Evolutionary conservation across 2,888 invertebrate species (phyloP), one percentile per base, ranked within the genome.

Genomic region (Hedychridium roseum): DNA sequence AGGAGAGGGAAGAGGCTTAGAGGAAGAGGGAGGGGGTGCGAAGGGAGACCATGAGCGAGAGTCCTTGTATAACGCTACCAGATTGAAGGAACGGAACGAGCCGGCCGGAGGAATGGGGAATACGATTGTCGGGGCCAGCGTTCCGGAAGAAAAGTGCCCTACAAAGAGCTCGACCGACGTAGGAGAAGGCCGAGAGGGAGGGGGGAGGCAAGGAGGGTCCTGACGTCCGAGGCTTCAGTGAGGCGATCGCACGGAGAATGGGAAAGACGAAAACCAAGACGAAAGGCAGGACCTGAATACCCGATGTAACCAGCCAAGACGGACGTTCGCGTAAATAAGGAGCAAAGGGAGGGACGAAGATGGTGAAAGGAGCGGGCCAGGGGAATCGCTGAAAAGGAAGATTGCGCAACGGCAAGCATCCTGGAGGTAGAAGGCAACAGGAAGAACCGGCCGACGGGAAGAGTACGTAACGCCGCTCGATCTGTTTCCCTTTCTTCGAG

Each of bases 81-180:
- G 74, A 71, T 73, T 73, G 74, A 68, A 74, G 66, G 66, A 67
- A 68, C 60, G 58, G 65, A 68, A 68, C 59, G 63, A 59, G 46
- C 56, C 46, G 50, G 59, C 50, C 64, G 64, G 49, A 59, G 64
- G 65, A 69, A 72, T 61, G 65, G 68, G 67, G 64, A 74, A 74
- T 74, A 73, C 74, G 72, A 75, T 75, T 74, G 74, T 71, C 68
- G 71, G 66, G n/a, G 48, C 64, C 68, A 71, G 67, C 71, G 73
- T 71, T 73, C 71, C 70, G 71, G 71, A 73, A 75, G 69, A 70
- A 72, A 73, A 74, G 72, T 74, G 67, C 68, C 68, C 68, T 67
- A 67, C 63, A 68, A 71, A 68, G n/a, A n/a, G n/a, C n/a, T n/a
- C n/a, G n/a, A n/a, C n/a, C n/a, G n/a, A n/a, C n/a, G n/a, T n/a